These are phyloP conservation scores for Hypolimnas misippus DNA, from an alignment of 2,888 invertebrate genomes.

Conservation along the genomic window DNA sequence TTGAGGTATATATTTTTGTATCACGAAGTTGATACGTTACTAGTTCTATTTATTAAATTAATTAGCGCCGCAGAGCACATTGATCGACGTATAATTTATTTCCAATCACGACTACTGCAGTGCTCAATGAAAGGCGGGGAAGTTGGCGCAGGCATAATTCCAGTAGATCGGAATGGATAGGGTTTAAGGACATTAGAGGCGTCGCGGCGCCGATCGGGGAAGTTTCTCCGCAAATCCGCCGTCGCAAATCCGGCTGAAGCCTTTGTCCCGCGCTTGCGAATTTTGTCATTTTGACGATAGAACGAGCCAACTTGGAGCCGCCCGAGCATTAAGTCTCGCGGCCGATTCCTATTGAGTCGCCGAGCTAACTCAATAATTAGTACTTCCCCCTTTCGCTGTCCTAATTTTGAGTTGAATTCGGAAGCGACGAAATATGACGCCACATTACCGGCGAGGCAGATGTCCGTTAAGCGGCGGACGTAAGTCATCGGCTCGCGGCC, in stretches of 20 bases:
- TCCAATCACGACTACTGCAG: slow-evolving; percentile 44
- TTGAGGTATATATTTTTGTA: neutral
- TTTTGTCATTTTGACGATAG: slow-evolving; percentile 33
- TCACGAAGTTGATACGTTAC: neutral
- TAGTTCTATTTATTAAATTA: slow-evolving; percentile 36
- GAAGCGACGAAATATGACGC: slow-evolving; percentile 17
- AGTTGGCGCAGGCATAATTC: slow-evolving; percentile 37
- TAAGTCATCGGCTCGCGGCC: slow-evolving; percentile 56
- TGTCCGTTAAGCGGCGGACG: slow-evolving; percentile 32
- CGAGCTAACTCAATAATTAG: slow-evolving; percentile 27
- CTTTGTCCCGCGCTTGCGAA: slow-evolving; percentile 36
- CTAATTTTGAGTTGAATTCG: slow-evolving; percentile 1
- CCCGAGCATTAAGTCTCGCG: slow-evolving; percentile 15
- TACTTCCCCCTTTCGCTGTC: slow-evolving; percentile 2
- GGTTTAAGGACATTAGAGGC: slow-evolving; percentile 42
- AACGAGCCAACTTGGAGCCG: slow-evolving; percentile 36
- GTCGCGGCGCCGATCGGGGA: slow-evolving; percentile 36
- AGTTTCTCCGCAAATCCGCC: slow-evolving; percentile 41
- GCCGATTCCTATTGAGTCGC: slow-evolving; percentile 12
- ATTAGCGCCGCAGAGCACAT: slow-evolving; percentile 32
- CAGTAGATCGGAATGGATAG: slow-evolving; percentile 36
- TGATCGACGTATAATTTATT: slow-evolving; percentile 46
- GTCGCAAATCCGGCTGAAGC: slow-evolving; percentile 35
- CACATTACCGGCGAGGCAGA: slow-evolving; percentile 15
- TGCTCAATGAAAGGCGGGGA: slow-evolving; percentile 37